These are phyloP conservation scores for Orgyia antiqua DNA, from an alignment of 2,888 invertebrate genomes.

Conservation along the genomic window DNA sequence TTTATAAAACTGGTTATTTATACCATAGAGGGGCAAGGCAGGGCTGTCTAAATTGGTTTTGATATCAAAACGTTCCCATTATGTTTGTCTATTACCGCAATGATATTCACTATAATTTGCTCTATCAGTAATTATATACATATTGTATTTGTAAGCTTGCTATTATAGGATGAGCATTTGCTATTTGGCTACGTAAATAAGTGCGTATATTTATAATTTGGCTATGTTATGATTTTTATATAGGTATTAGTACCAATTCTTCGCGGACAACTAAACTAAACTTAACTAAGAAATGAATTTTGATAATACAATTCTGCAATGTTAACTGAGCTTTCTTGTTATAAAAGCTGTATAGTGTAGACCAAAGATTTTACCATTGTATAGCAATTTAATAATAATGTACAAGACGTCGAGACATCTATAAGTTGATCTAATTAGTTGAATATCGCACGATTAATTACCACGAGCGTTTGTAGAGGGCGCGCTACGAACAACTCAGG, in stretches of 20 bases:
- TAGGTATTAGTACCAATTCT: no score
- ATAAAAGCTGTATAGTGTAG: no score
- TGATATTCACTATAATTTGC: constrained; percentile 60
- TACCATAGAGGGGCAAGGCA: constrained; percentile 25
- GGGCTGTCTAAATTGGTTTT: constrained; percentile 33
- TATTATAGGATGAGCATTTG: constrained; percentile 32
- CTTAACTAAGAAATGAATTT: no score
- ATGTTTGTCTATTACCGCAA: constrained; percentile 55
- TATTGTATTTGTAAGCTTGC: constrained; percentile 28
- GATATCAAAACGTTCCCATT: constrained; percentile 52
- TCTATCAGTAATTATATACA: constrained; percentile 52
- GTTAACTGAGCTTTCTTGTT: no score
- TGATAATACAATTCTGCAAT: no score
- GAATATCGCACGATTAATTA: constrained; percentile 32
- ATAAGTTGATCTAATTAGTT: constrained; percentile 21
- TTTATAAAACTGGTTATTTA: constrained; percentile 20
- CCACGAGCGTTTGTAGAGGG: constrained; percentile 13
- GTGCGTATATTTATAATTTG: background rate
- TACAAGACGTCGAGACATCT: background rate
- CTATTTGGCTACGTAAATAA: constrained; percentile 10
- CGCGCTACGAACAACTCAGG: constrained; percentile 16
- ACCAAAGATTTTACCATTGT: no score
- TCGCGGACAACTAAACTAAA: no score
- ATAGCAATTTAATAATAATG: no score
- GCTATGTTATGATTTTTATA: constrained; percentile 1